phyloP scores from a whole-genome alignment of 2,797 vertebrate genomes.

The Benthosema pterotum region DNA sequence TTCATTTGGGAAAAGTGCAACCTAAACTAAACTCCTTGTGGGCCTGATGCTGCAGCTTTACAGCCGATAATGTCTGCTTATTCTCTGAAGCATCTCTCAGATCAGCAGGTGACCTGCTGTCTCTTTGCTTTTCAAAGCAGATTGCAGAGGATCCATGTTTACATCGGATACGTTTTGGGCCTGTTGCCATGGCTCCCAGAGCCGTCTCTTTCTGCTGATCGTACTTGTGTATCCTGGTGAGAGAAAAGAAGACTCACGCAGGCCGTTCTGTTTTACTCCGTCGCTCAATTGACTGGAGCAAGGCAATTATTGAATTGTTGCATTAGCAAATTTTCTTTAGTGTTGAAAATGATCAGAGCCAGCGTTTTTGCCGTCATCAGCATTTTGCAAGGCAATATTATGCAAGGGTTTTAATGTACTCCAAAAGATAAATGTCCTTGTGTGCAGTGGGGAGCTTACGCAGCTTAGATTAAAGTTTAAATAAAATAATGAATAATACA shows the following conservation, averaged over 20 bases:
- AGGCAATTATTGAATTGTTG: slow-evolving; percentile 31
- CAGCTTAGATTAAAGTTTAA: too few species aligned
- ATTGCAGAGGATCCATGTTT: slow-evolving; percentile 23
- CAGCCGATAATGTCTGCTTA: slow-evolving; percentile 8
- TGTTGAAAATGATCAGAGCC: slow-evolving; percentile 36
- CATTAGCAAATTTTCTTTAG: slow-evolving; percentile 25
- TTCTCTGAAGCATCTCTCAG: neutral
- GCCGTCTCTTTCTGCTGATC: slow-evolving; percentile 35
- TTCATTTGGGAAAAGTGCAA: neutral
- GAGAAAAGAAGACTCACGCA: slow-evolving; percentile 12
- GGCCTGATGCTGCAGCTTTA: slow-evolving; percentile 3
- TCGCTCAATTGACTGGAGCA: slow-evolving; percentile 32
- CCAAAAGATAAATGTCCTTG: slow-evolving; percentile 43
- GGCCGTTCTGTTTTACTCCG: slow-evolving; percentile 8
- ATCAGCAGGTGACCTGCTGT: neutral
- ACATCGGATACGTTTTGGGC: slow-evolving; percentile 33
- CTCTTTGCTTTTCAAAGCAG: slow-evolving; percentile 17
- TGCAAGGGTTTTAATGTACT: slow-evolving; percentile 38
- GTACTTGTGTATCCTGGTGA: neutral
- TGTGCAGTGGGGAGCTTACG: slow-evolving; percentile 23
- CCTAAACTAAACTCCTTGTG: neutral
- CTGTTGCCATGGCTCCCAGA: slow-evolving; percentile 21
- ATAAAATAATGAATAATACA: too few species aligned
- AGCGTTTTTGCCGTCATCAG: slow-evolving; percentile 19
- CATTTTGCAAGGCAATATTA: slow-evolving; percentile 36